A percentile compares a stretch with the other conserved stretches of the same genome.
phyloP scores from a whole-genome alignment of 2,797 vertebrate species.

The Hyperoplus immaculatus region DNA sequence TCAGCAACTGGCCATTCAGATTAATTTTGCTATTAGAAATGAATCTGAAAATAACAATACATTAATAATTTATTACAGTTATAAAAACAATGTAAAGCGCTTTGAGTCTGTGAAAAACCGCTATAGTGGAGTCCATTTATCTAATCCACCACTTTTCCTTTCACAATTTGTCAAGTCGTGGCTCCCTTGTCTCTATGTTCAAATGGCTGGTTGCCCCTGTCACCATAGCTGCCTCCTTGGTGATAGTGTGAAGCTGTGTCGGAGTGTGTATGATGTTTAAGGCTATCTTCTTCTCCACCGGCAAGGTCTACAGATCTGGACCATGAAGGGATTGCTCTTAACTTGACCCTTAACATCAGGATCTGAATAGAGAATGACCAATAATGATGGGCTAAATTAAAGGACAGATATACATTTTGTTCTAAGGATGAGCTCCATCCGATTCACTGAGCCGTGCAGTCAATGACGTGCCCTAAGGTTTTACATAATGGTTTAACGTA shows the following conservation, averaged over 20 bases:
- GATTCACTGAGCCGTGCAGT: too few species aligned
- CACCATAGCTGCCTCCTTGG: constrained; percentile 71
- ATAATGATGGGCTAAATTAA: background rate
- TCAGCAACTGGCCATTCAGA: too few species aligned
- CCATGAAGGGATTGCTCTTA: constrained; percentile 3
- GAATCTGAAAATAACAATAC: too few species aligned
- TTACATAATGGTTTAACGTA: constrained; percentile 54
- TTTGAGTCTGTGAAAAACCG: too few species aligned
- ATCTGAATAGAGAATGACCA: constrained; percentile 25
- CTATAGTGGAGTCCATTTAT: background rate
- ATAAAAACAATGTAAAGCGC: too few species aligned
- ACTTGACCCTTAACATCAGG: constrained; percentile 2
- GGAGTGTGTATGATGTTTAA: constrained; percentile 58
- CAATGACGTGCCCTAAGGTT: background rate
- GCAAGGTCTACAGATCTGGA: constrained; percentile 22
- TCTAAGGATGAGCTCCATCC: background rate
- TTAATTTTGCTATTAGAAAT: too few species aligned
- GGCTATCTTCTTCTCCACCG: constrained; percentile 42
- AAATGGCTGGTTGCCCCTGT: constrained; percentile 76
- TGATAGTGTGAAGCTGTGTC: constrained; percentile 64
- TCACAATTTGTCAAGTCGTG: constrained; percentile 52
- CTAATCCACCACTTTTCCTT: constrained; percentile 42
- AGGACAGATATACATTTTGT: background rate
- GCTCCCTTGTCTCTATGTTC: constrained; percentile 62
- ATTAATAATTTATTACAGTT: too few species aligned